phyloP scores from a whole-genome alignment of 1,140 invertebrate genomes.

The Prorops nasuta region DNA sequence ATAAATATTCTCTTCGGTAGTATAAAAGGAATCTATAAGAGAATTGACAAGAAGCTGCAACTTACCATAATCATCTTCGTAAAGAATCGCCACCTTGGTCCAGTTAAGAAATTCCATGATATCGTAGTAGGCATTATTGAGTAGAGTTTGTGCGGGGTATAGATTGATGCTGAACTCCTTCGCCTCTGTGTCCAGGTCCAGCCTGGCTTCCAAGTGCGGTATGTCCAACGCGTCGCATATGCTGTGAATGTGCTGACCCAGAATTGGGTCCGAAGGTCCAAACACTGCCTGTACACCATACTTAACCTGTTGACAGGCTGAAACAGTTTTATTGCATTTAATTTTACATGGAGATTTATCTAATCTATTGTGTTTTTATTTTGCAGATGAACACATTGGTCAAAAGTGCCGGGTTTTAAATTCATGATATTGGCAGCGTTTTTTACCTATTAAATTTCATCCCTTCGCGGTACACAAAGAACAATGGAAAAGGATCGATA shows the following conservation, averaged over 20 bases:
- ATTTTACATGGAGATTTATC: too few species aligned
- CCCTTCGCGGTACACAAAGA: background rate
- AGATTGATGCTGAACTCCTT: slow-evolving; percentile 69
- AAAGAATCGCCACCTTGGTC: slow-evolving; percentile 71
- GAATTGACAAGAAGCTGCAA: too few species aligned
- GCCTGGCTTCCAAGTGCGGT: slow-evolving; percentile 67
- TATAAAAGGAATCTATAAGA: too few species aligned
- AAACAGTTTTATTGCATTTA: slow-evolving; percentile 21
- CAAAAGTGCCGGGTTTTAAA: too few species aligned
- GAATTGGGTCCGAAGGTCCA: slow-evolving; percentile 63
- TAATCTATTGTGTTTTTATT: too few species aligned
- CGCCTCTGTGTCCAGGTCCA: slow-evolving; percentile 58
- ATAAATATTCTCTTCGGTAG: too few species aligned
- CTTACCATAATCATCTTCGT: slow-evolving; percentile 72
- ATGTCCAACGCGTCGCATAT: slow-evolving; percentile 71
- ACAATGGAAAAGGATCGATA: slow-evolving; percentile 6
- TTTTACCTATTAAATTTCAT: too few species aligned
- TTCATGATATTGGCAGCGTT: too few species aligned
- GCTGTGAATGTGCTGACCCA: slow-evolving; percentile 69
- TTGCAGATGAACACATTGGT: too few species aligned
- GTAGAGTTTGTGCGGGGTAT: slow-evolving; percentile 65
- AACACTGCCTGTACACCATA: slow-evolving; percentile 66
- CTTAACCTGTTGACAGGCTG: slow-evolving; percentile 67
- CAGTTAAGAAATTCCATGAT: slow-evolving; percentile 70
- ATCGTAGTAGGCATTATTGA: slow-evolving; percentile 67